Percentiles rank a stretch among this genome's conserved stretches.
Conservation (phyloP, 2,113 vertebrate species). For the Neogale vison region DNA sequence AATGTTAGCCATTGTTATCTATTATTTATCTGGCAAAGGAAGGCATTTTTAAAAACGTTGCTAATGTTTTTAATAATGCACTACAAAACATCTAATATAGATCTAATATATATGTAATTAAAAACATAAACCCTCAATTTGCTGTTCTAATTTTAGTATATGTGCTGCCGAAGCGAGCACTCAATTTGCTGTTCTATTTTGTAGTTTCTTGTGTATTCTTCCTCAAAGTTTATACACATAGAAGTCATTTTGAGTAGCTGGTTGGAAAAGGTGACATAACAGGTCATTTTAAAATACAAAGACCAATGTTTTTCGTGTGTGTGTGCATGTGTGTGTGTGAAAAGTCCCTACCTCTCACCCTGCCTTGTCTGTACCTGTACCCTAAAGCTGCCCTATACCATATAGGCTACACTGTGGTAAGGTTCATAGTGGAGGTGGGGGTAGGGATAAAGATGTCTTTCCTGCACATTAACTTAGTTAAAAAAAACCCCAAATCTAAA, state of each 20-base stretch:
- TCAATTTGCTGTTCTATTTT: neutral
- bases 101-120: neutral
- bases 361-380: neutral
- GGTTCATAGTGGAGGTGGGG: neutral
- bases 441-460: neutral
- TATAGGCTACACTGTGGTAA: neutral
- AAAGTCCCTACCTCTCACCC: neutral
- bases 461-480: neutral
- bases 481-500: neutral
- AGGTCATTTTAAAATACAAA: slow-evolving; percentile 9
- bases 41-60: neutral
- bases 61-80: neutral
- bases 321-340: neutral
- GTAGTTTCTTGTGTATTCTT: neutral
- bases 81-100: neutral
- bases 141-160: too few species aligned
- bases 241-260: neutral
- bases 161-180: too few species aligned
- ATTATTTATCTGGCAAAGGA: neutral
- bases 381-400: neutral
- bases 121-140: neutral
- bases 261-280: neutral
- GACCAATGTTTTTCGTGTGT: neutral
- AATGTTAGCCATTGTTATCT: neutral
- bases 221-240: neutral